Evolutionary conservation across 2,888 invertebrate species (phyloP).

Genomic region (Chrysolina americana): DNA sequence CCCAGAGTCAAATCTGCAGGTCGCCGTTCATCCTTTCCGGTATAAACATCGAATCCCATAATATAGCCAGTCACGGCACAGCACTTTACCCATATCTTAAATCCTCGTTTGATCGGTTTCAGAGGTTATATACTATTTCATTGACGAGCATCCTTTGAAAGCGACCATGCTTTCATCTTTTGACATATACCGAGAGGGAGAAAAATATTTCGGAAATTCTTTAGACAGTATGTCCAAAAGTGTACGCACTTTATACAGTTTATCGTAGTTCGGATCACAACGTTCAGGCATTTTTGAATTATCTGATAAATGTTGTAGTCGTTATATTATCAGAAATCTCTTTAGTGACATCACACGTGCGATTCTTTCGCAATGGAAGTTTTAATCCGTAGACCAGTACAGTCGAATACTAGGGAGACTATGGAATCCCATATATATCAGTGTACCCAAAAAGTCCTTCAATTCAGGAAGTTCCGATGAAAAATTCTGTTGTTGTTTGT

Average conservation of each 20-base stretch:
- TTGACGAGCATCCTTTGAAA: conserved; percentile 47
- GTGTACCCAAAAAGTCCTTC: too few species aligned
- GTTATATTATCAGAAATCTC: conserved; percentile 49
- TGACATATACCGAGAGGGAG: conserved; percentile 8
- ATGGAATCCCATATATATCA: conserved; percentile 28
- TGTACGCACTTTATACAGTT: conserved; percentile 48
- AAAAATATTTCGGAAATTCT: not conserved
- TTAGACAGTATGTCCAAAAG: conserved; percentile 7
- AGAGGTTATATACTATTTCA: conserved; percentile 26
- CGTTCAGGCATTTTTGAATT: conserved; percentile 44
- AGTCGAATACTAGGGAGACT: conserved; percentile 47
- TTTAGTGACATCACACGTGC: conserved; percentile 43
- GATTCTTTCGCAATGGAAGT: conserved; percentile 47
- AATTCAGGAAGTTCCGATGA: too few species aligned
- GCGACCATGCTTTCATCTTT: conserved; percentile 53
- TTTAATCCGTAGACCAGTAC: conserved; percentile 47
- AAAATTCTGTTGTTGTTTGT: too few species aligned
- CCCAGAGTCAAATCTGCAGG: not conserved
- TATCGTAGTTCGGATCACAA: conserved; percentile 41
- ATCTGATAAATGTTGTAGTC: conserved; percentile 50
- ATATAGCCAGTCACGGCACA: conserved; percentile 26
- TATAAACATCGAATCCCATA: conserved; percentile 12
- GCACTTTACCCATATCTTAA: conserved; percentile 26
- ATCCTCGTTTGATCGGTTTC: conserved; percentile 31
- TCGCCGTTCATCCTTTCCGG: conserved; percentile 2